Base-by-base conservation (phyloP, 1,140 invertebrate species). In the Agraylea sexmaculata region DNA sequence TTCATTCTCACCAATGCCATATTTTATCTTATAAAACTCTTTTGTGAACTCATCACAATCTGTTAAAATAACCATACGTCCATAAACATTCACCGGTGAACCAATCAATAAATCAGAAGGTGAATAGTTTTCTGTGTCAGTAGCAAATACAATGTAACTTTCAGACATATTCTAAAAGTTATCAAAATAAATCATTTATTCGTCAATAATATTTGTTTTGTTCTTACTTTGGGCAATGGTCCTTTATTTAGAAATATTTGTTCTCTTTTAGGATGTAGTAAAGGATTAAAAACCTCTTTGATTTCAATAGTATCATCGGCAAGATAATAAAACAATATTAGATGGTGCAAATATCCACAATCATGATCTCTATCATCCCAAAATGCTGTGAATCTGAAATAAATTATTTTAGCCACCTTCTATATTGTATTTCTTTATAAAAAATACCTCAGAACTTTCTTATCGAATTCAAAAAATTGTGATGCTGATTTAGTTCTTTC, bases 261-360 rank as follows among this genome's bases (percentile, higher is more conserved):
- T 35, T 77, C 76, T 3, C 71, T 70, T 56, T 85, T 78, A 17
- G 71, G 69, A 1, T 81, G 80, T 18, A 76, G 74, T 53, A 85
- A 83, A 1, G 71, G 57, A 2, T 71, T 66, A 39, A 81, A 66
- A 2, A 75, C 72, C 64, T 85, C 88, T 46, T 84, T 78, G 3
- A 95, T 78, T 56, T 94, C 87, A 12, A 94, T 78, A 0, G 87
- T 92, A 53, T 90, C 83, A 57, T 95, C 87, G 0, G 80, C 74
- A 10, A 94, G 64, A 59, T 84, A 93, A 58, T 87, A 94, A 57
- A 77, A 71, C 4, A 90, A 63, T 50, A 84, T 76, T 3, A 87
- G 59, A 49, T 82, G 62, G 47, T 87, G 76, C n/a, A 87, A 53
- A 21, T 74, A 67, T 21, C 88, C 79, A 57, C 77, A 75, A 51